Base-by-base conservation (phyloP, 2,113 vertebrate genomes). In the Cheilinus undulatus region DNA sequence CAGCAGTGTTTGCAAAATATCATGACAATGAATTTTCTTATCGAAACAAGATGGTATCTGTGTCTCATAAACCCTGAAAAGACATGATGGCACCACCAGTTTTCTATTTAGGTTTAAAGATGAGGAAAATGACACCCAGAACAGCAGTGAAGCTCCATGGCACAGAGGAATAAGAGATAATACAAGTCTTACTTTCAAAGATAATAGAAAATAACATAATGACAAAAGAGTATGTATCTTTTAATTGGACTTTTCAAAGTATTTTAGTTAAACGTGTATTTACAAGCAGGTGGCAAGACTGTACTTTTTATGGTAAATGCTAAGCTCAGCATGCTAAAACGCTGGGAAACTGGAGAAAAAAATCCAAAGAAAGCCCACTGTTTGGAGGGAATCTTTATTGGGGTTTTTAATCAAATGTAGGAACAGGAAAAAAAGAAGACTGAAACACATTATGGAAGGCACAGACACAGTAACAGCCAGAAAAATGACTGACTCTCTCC, bases 371-470 rank as follows among this genome's bases (percentile, higher is more conserved):
- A 7, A 1, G 23, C 34, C 17, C 5, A 51, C 36, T 22, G 42
- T 73, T 20, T 8, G 73, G 54, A 73, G 63, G 49, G 46, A 69
- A 57, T 38, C 24, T 87, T 89, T 86, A 85, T 89, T 89, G 40
- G 5, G 7, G 3, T 53, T 73, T 73, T 45, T 3, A 68, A 7
- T 78, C 1, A 86, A 67, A 65, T 75, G 61, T 57, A 85, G 38
- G 48, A 87, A 68, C 65, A 79, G 60, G 65, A 74, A 34, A 68
- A 60, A 54, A 43, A 64, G 69, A 71, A 58, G 45, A 73, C 40
- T 60, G 51, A 68, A 40, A 77, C 61, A 43, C 43, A 78, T 26
- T 12, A 68, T 80, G 73, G 34, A 90, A 88, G 87, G 90, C 88
- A 90, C 83, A 72, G 64, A 42, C 70, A 76, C 68, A 64, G 38